Conservation (phyloP, 2,888 invertebrate genomes). For the Drosophila nr. perissopoda region DNA sequence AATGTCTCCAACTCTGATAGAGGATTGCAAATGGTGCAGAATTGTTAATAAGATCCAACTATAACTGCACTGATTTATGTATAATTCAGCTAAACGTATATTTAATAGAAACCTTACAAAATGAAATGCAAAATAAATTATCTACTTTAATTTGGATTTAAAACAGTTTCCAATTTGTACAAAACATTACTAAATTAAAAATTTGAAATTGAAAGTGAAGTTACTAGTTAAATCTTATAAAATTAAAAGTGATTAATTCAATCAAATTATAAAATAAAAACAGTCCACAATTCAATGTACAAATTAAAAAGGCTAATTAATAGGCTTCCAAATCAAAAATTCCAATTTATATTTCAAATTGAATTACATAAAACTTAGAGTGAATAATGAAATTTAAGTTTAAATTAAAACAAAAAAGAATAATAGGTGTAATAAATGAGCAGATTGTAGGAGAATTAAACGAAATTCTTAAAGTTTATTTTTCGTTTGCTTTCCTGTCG, state of each 20-base stretch:
- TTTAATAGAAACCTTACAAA: neutral
- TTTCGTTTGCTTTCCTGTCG: neutral
- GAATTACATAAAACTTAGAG: neutral
- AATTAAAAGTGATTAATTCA: neutral
- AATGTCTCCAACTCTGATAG: neutral
- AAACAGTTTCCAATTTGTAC: neutral
- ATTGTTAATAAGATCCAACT: neutral
- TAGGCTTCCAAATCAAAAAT: neutral
- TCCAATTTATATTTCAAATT: neutral
- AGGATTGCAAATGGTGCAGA: neutral
- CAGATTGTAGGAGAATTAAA: neutral
- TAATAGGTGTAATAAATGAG: neutral
- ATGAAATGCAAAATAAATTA: neutral
- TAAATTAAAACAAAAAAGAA: neutral
- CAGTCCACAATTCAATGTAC: neutral
- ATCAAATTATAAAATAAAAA: neutral
- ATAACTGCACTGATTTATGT: neutral
- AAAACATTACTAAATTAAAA: neutral
- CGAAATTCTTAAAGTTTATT: neutral
- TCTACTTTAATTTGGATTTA: neutral
- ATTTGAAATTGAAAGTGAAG: neutral
- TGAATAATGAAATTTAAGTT: neutral
- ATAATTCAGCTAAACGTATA: neutral
- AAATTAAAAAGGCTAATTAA: neutral
- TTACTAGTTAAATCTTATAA: neutral